phyloP scores from a whole-genome alignment of 1,140 invertebrate genomes.

The Druon quercuslanigerum region DNA sequence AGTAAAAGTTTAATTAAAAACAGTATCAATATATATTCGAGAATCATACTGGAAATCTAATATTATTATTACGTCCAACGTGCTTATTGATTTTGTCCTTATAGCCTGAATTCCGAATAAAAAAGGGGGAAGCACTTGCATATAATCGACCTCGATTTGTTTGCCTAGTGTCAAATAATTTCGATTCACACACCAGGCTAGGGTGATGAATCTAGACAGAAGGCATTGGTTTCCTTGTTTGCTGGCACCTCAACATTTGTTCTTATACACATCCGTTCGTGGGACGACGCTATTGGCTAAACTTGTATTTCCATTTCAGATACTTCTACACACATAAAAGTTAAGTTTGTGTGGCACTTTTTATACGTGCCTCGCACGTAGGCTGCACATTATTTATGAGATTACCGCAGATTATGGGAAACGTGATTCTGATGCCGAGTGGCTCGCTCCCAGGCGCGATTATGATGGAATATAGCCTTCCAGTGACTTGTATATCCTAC shows the following conservation, averaged over 20 bases:
- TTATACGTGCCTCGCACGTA: constrained; percentile 50
- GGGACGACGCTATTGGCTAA: constrained; percentile 33
- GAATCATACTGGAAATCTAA: too few species aligned
- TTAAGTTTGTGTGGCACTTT: constrained; percentile 48
- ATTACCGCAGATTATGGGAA: constrained; percentile 68
- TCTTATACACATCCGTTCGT: constrained; percentile 42
- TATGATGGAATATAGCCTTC: constrained; percentile 7
- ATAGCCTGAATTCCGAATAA: constrained; percentile 52
- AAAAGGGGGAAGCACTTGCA: constrained; percentile 50
- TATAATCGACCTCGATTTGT: constrained; percentile 62
- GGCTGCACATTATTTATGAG: constrained; percentile 67
- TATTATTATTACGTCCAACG: too few species aligned
- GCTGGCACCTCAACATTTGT: constrained; percentile 48
- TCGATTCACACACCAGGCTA: background rate
- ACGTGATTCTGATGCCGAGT: constrained; percentile 60
- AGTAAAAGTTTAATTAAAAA: too few species aligned
- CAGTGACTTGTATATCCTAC: background rate
- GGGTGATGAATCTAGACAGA: constrained; percentile 44
- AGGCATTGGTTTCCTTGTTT: constrained; percentile 53
- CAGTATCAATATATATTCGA: too few species aligned
- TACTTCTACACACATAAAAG: constrained; percentile 36
- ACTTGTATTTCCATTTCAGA: constrained; percentile 29
- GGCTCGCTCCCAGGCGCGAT: constrained; percentile 36
- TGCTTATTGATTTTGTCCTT: too few species aligned
- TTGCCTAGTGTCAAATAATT: constrained; percentile 63